Percentiles rank a stretch among this genome's conserved stretches.
Conservation (phyloP, 2,113 vertebrate species). For the Ptilorrhoa leucosticta region DNA sequence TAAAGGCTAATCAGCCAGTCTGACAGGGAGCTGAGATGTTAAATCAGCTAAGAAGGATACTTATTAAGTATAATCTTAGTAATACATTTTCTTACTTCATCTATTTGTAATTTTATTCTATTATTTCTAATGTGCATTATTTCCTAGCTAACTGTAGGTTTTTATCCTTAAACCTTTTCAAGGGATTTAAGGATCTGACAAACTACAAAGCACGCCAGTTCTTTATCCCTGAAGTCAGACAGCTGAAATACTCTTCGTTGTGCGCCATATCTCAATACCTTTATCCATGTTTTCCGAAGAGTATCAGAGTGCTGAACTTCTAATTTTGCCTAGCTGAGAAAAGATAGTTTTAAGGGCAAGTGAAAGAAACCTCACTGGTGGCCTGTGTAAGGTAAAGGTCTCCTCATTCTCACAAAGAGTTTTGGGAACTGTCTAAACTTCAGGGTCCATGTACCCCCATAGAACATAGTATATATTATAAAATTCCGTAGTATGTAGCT, state of each 20-base stretch:
- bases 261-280: background rate
- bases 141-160: background rate
- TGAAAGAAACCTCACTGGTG: background rate
- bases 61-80: slow-evolving; percentile 47
- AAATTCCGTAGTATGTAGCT: background rate
- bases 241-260: background rate
- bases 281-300: background rate
- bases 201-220: slow-evolving; percentile 39
- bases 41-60: slow-evolving; percentile 25
- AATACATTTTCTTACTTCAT: slow-evolving; percentile 15
- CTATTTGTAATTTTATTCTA: slow-evolving; percentile 6
- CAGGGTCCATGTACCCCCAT: background rate
- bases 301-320: background rate
- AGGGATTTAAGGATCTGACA: slow-evolving; percentile 49
- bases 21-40: background rate
- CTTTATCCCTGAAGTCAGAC: background rate
- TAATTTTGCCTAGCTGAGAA: background rate
- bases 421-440: background rate
- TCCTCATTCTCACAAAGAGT: background rate
- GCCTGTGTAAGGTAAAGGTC: background rate
- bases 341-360: background rate
- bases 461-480: background rate
- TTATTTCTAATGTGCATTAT: background rate
- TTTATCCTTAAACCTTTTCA: slow-evolving; percentile 51
- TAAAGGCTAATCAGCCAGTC: background rate